Evolutionary conservation across 1,140 invertebrate genomes (phyloP).

Genomic region (Galleria mellonella): DNA sequence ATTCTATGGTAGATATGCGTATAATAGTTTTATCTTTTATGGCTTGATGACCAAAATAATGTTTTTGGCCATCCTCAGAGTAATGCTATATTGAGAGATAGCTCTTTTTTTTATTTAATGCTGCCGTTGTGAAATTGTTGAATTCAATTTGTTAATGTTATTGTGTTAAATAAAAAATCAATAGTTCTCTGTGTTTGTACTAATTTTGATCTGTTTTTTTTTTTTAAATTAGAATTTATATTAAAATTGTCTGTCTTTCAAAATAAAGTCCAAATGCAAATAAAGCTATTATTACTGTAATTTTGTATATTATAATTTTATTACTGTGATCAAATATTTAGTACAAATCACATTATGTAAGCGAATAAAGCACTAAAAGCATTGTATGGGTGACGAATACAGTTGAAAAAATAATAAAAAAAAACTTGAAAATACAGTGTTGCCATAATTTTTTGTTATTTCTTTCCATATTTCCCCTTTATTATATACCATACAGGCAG

Average conservation of each 20-base stretch:
- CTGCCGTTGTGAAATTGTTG: conserved; percentile 11
- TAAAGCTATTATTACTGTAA: no score
- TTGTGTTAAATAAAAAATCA: conserved; percentile 3
- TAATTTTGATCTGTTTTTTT: conserved; percentile 5
- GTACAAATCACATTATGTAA: conserved; percentile 2
- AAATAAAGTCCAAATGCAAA: no score
- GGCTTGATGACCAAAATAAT: no score
- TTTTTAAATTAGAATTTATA: no score
- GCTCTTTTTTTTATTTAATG: conserved; percentile 8
- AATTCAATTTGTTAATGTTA: conserved; percentile 10
- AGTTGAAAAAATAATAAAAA: conserved; percentile 3
- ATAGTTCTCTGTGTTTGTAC: conserved; percentile 7
- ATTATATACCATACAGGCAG: no score
- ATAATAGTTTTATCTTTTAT: no score
- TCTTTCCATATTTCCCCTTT: background rate
- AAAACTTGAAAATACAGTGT: background rate
- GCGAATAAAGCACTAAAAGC: conserved; percentile 1
- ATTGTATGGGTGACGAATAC: conserved; percentile 1
- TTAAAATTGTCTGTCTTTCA: no score
- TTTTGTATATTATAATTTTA: background rate
- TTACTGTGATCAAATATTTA: background rate
- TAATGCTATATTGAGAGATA: conserved; percentile 1
- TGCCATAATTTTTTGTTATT: background rate
- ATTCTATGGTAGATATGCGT: no score
- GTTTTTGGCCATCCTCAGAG: no score